phyloP scores from a whole-genome alignment of 2,888 invertebrate species.

The Cremastinae sp. region DNA sequence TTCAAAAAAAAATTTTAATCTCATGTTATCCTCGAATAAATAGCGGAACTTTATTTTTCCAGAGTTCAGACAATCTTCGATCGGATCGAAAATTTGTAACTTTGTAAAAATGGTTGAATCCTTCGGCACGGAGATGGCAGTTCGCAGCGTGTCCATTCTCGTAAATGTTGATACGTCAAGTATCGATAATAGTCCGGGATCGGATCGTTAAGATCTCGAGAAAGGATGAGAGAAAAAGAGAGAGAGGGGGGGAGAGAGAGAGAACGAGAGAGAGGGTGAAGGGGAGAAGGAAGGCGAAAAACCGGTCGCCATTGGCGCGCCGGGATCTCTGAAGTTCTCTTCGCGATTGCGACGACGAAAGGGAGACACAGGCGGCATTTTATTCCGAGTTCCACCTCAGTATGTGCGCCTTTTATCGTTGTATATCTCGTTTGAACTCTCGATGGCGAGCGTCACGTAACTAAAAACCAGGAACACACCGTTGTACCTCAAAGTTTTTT shows the following conservation, averaged over 20 bases:
- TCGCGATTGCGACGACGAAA: constrained; percentile 18
- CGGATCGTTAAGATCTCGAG: constrained; percentile 61
- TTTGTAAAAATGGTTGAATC: constrained; percentile 10
- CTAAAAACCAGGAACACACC: constrained; percentile 23
- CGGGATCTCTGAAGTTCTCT: constrained; percentile 46
- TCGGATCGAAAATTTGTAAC: background rate
- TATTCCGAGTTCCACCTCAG: constrained; percentile 17
- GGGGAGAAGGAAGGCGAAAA: constrained; percentile 49
- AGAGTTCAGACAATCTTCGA: background rate
- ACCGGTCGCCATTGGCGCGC: constrained; percentile 57
- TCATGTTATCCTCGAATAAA: background rate
- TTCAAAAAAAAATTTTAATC: too few species aligned
- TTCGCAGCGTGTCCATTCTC: constrained; percentile 47
- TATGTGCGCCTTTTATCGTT: constrained; percentile 16
- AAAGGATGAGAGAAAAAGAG: background rate
- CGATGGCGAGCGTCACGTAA: constrained; percentile 25
- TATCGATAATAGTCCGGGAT: constrained; percentile 64
- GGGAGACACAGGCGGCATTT: constrained; percentile 45
- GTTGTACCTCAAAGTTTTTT: constrained; percentile 3
- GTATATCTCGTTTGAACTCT: constrained; percentile 24
- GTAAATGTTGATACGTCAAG: constrained; percentile 58
- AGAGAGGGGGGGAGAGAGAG: constrained; percentile 23
- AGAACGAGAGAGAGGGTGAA: constrained; percentile 18
- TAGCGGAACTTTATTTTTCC: background rate
- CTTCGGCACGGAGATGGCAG: background rate